Conservation (phyloP, 2,113 vertebrate genomes). For the Oreochromis tanganicae region DNA sequence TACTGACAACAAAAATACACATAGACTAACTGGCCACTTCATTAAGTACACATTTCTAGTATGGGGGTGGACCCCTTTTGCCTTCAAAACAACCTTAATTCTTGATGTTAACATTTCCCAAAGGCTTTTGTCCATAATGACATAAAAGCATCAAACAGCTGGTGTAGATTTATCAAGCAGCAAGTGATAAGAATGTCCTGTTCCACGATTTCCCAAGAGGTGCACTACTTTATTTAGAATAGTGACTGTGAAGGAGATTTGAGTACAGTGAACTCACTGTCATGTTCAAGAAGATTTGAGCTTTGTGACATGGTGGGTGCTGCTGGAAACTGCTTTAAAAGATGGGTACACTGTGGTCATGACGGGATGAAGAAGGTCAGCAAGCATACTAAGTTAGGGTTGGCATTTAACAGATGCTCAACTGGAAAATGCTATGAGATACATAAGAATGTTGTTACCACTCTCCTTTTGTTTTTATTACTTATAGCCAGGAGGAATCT, state of each 20-base stretch:
- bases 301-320: fast-evolving
- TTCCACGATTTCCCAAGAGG: background rate
- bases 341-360: background rate
- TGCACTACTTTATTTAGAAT: background rate
- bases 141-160: background rate
- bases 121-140: background rate
- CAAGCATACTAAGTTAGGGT: background rate
- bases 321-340: background rate
- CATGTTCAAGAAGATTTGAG: background rate
- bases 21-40: background rate
- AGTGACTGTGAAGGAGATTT: background rate
- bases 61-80: fast-evolving
- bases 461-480: background rate
- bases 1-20: background rate
- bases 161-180: background rate
- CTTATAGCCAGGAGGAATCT: background rate
- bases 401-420: background rate
- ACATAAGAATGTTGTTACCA: background rate
- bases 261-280: background rate
- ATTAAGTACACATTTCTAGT: background rate
- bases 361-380: background rate
- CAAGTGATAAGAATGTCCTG: background rate
- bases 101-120: background rate
- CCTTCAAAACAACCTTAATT: background rate
- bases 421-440: background rate